Conservation (phyloP, 2,888 invertebrate genomes). For the Argyresthia goedartella region DNA sequence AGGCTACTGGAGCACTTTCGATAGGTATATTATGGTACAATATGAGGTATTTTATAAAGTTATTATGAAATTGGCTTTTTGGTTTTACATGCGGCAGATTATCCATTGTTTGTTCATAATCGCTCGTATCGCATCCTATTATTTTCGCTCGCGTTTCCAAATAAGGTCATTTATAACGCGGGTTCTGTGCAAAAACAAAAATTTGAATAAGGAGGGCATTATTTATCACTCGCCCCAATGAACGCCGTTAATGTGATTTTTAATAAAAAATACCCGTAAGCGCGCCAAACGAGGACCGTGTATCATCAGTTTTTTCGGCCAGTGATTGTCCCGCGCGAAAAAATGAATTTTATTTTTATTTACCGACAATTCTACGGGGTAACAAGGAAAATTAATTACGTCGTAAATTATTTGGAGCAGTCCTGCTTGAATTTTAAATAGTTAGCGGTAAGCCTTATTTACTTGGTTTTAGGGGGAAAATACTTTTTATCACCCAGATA, state of each 20-base stretch:
- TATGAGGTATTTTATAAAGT: too few relatives aligned
- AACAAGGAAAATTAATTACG: conserved; percentile 49
- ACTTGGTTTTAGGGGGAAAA: conserved; percentile 1
- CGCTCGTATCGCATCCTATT: conserved; percentile 61
- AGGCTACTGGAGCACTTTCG: too few relatives aligned
- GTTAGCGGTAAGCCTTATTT: conserved; percentile 14
- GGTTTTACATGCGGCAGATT: too few relatives aligned
- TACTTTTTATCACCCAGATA: background rate
- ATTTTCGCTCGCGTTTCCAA: conserved; percentile 52
- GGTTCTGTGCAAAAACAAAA: conserved; percentile 67
- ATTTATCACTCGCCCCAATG: conserved; percentile 70
- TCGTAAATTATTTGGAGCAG: conserved; percentile 25
- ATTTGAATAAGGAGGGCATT: conserved; percentile 71
- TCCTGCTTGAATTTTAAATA: conserved; percentile 17
- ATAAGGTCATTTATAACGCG: conserved; percentile 69
- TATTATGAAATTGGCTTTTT: too few relatives aligned
- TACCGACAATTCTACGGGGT: conserved; percentile 31
- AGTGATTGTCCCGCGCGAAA: conserved; percentile 58
- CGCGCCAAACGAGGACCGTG: conserved; percentile 67
- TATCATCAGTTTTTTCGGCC: conserved; percentile 67
- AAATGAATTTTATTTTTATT: conserved; percentile 35
- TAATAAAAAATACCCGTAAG: conserved; percentile 59
- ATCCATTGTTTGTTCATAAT: background rate
- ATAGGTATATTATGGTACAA: too few relatives aligned
- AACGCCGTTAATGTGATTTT: conserved; percentile 71